A percentile compares a stretch with the other conserved stretches of the same genome.
These are phyloP conservation scores for Cyclura pinguis DNA, from an alignment of 2,797 vertebrate species.

Conservation along the genomic window DNA sequence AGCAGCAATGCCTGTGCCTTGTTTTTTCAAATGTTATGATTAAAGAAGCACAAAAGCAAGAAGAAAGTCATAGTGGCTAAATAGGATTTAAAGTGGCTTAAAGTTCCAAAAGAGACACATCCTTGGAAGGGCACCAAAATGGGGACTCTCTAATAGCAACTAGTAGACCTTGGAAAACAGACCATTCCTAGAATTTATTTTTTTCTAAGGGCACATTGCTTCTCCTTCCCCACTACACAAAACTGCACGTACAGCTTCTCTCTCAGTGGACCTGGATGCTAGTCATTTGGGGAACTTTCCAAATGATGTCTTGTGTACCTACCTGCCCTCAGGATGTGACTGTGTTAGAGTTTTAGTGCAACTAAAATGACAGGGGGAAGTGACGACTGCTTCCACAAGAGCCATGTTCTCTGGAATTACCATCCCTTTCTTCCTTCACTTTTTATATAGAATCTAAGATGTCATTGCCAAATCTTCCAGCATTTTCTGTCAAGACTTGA, in stretches of 20 bases:
- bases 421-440: not conserved
- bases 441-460: not conserved
- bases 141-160: not conserved
- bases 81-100: not conserved
- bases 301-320: not conserved
- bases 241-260: no score
- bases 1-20: not conserved
- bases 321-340: not conserved
- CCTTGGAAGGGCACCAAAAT: not conserved
- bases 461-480: not conserved
- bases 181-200: not conserved
- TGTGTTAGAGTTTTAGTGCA: not conserved
- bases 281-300: not conserved
- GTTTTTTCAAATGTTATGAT: not conserved
- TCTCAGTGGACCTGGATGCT: no score
- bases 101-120: not conserved
- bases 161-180: not conserved
- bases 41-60: not conserved
- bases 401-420: not conserved
- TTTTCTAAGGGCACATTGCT: not conserved
- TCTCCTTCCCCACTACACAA: not conserved
- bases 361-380: not conserved
- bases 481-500: not conserved
- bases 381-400: not conserved
- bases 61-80: not conserved